Evolutionary conservation across 1,140 invertebrate species (phyloP).

Genomic region (Penaeus vannamei): DNA sequence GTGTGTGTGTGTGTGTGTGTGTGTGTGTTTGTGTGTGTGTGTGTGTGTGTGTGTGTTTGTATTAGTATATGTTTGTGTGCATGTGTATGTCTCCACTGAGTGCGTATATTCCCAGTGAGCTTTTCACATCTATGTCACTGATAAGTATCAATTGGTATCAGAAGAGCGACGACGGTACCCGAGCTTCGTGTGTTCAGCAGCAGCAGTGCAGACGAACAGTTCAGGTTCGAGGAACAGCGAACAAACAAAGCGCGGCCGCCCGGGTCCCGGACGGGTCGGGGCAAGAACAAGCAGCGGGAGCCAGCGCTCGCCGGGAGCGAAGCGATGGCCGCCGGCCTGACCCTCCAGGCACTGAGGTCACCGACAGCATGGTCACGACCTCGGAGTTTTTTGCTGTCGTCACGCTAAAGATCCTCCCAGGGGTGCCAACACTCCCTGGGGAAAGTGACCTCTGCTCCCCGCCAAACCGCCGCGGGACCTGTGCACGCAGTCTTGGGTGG

Average conservation of each 20-base stretch:
- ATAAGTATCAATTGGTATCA: too few species aligned
- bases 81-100: too few species aligned
- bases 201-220: background rate
- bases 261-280: background rate
- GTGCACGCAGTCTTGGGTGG: too few species aligned
- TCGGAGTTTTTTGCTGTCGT: constrained; percentile 38
- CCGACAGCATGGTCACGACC: constrained; percentile 33
- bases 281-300: background rate
- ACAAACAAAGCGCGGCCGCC: background rate
- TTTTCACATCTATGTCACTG: too few species aligned
- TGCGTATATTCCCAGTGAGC: too few species aligned
- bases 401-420: constrained; percentile 26
- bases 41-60: too few species aligned
- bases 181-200: background rate
- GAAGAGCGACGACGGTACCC: too few species aligned
- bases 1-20: too few species aligned
- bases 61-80: too few species aligned
- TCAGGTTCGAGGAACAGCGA: background rate
- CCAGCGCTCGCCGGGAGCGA: background rate
- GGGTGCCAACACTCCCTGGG: constrained; percentile 36
- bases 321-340: constrained; percentile 23
- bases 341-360: constrained; percentile 31
- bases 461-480: too few species aligned
- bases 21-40: too few species aligned
- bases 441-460: constrained; percentile 36